phyloP scores from a whole-genome alignment of 2,888 invertebrate species.

The Drosophila tanythrix region DNA sequence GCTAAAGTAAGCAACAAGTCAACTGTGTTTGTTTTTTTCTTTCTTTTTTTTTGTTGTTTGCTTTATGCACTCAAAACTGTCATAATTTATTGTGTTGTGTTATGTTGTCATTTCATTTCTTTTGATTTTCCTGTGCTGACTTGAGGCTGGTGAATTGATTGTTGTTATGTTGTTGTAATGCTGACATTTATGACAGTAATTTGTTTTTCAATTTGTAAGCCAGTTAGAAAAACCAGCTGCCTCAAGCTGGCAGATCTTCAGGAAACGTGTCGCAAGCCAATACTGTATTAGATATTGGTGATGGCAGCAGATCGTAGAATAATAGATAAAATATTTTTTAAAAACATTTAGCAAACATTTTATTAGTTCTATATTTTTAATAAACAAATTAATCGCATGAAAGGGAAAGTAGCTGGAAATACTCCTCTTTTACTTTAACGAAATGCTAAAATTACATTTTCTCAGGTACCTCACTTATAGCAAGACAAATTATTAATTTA shows the following conservation, averaged over 20 bases:
- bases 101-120: constrained; percentile 20
- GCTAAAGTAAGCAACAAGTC: constrained; percentile 23
- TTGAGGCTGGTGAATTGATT: constrained; percentile 76
- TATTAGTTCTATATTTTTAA: neutral
- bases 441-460: neutral
- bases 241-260: constrained; percentile 3
- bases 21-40: constrained; percentile 17
- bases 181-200: constrained; percentile 78
- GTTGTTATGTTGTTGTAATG: constrained; percentile 74
- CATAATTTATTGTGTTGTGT: constrained; percentile 69
- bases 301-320: neutral
- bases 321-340: neutral
- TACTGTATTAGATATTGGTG: neutral
- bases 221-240: constrained; percentile 42
- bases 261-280: constrained; percentile 1
- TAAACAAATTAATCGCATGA: neutral
- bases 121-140: constrained; percentile 54
- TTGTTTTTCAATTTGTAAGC: constrained; percentile 77
- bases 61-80: constrained; percentile 71
- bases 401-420: neutral
- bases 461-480: neutral
- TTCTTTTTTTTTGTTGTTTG: constrained; percentile 14
- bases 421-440: no score
- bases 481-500: neutral
- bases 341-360: neutral